Conservation (phyloP, 2,113 vertebrate genomes). For the Hucho hucho region DNA sequence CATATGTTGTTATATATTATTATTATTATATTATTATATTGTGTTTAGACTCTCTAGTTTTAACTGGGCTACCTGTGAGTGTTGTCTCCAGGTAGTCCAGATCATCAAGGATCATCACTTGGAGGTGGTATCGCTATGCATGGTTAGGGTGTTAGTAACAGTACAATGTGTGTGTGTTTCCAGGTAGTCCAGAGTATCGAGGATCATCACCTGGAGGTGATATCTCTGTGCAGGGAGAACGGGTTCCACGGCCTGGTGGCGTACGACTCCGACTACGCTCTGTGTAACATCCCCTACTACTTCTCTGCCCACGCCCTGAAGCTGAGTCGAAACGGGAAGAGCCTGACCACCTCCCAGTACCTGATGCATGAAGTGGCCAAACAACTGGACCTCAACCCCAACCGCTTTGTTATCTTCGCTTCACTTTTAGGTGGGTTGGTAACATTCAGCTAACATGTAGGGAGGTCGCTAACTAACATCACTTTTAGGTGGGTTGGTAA, state of each 20-base stretch:
- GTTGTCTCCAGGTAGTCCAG: conserved; percentile 83
- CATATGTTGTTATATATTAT: not conserved
- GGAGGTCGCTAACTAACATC: no score
- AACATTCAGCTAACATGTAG: no score
- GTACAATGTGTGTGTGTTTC: not conserved
- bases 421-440: conserved; percentile 85
- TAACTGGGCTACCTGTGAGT: not conserved
- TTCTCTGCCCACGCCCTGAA: conserved; percentile 95
- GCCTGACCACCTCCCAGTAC: no score
- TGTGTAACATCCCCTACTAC: conserved; percentile 95
- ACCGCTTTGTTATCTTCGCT: conserved; percentile 92
- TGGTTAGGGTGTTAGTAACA: not conserved
- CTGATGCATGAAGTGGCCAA: no score
- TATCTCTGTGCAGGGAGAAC: conserved; percentile 89
- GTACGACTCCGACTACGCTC: conserved; percentile 93
- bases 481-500: no score
- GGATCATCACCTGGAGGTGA: conserved; percentile 77
- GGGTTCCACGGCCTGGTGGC: conserved; percentile 94
- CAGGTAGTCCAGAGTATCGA: conserved; percentile 90
- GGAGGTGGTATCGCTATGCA: conserved; percentile 91
- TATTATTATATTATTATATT: no score
- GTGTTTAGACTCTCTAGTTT: not conserved
- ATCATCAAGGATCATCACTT: conserved; percentile 96
- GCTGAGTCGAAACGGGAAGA: conserved; percentile 81
- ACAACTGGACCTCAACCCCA: conserved; percentile 81